Evolutionary conservation across 1,140 invertebrate species (phyloP).

Genomic region (Caerostris darwini): DNA sequence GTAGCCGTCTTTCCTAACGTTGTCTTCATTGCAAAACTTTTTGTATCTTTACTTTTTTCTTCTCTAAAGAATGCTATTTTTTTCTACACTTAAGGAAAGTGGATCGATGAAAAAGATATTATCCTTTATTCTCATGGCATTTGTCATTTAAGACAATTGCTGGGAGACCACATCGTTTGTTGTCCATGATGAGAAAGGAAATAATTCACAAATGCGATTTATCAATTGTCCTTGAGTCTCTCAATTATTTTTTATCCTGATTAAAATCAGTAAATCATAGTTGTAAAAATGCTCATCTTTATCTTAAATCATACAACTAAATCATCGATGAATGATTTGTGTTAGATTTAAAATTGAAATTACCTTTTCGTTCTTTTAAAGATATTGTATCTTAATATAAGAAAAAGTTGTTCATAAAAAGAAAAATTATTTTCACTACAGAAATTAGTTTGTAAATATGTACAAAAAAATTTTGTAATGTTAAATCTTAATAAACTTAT

Average conservation of each 20-base stretch:
- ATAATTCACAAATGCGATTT: conserved; percentile 56
- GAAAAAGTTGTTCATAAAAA: neutral
- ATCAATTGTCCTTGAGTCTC: conserved; percentile 16
- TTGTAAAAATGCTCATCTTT: neutral
- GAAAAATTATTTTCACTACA: neutral
- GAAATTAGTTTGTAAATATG: neutral
- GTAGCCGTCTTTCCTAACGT: conserved; percentile 26
- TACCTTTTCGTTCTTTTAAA: no score
- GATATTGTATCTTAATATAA: no score
- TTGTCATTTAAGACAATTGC: conserved; percentile 68
- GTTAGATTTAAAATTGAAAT: no score
- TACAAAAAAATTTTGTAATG: neutral
- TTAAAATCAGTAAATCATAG: conserved; percentile 22
- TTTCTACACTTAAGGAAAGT: conserved; percentile 24
- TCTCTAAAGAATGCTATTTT: conserved; percentile 22
- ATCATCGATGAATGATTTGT: no score
- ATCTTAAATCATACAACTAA: neutral
- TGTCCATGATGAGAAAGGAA: conserved; percentile 32
- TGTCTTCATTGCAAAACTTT: conserved; percentile 33
- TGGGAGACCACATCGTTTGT: conserved; percentile 64
- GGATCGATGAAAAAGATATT: conserved; percentile 62
- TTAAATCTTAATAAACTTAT: no score
- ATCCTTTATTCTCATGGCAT: conserved; percentile 48
- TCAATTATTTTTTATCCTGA: conserved; percentile 2
- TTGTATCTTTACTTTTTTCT: conserved; percentile 1